phyloP scores from a whole-genome alignment of 2,888 invertebrate species.

The Netelia melanura region DNA sequence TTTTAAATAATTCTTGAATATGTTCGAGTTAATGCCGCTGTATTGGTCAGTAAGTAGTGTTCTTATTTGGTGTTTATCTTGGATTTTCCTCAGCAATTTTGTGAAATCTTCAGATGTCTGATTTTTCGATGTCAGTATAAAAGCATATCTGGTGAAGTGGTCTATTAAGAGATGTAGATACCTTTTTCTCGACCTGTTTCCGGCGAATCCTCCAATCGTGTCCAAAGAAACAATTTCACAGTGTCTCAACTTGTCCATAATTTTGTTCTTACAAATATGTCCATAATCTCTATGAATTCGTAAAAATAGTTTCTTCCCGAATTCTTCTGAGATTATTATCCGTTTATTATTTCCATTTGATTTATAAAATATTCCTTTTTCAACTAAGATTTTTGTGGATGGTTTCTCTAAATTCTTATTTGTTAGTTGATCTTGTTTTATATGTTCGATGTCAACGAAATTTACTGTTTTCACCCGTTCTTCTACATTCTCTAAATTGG shows the following conservation, averaged over 20 bases:
- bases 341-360: conserved; percentile 39
- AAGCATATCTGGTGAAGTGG: conserved; percentile 70
- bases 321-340: conserved; percentile 62
- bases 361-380: conserved; percentile 59
- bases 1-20: conserved; percentile 68
- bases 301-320: conserved; percentile 49
- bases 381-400: conserved; percentile 33
- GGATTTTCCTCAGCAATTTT: conserved; percentile 58
- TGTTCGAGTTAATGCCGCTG: conserved; percentile 68
- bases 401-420: conserved; percentile 52
- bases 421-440: conserved; percentile 57
- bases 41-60: conserved; percentile 70
- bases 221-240: conserved; percentile 70
- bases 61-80: conserved; percentile 64
- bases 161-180: conserved; percentile 69
- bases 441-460: conserved; percentile 52
- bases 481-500: conserved; percentile 45
- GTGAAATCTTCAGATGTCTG: conserved; percentile 66
- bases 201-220: conserved; percentile 69
- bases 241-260: conserved; percentile 45
- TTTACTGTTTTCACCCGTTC: conserved; percentile 63
- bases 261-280: conserved; percentile 48
- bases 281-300: conserved; percentile 52
- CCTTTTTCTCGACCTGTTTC: conserved; percentile 68
- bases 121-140: conserved; percentile 63